A percentile compares a stretch with the other conserved stretches of the same genome.
These are phyloP conservation scores for Dugesia japonica DNA, from an alignment of 2,888 invertebrate species.

Conservation along the genomic window DNA sequence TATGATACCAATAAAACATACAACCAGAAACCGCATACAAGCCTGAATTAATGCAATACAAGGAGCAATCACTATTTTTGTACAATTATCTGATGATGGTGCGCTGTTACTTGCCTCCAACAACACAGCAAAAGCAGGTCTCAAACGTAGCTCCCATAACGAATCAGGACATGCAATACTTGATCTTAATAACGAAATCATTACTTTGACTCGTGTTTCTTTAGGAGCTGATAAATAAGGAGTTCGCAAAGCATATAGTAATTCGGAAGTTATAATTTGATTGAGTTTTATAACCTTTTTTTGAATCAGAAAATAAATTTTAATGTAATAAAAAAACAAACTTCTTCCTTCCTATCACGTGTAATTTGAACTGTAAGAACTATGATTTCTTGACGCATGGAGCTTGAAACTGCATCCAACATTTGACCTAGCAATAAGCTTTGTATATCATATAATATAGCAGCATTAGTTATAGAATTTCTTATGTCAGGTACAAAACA, in stretches of 20 bases:
- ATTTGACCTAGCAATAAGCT: background rate
- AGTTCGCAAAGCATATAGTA: background rate
- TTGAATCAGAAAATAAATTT: background rate
- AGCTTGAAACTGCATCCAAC: background rate
- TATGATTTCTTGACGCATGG: background rate
- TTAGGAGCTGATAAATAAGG: background rate
- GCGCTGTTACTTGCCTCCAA: background rate
- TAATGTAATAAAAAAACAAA: background rate
- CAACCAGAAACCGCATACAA: background rate
- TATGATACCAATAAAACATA: background rate
- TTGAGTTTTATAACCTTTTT: background rate
- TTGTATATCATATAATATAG: background rate
- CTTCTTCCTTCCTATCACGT: background rate
- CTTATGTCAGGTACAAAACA: background rate
- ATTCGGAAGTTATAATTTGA: background rate
- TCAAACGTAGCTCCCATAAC: background rate
- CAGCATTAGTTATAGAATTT: background rate
- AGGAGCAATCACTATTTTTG: background rate
- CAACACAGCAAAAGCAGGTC: background rate
- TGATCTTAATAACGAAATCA: slow-evolving; percentile 7
- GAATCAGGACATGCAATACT: slow-evolving; percentile 12
- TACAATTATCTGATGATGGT: background rate
- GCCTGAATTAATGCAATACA: slow-evolving; percentile 15
- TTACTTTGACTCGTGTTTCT: background rate
- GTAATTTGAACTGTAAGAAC: background rate